phyloP scores from a whole-genome alignment of 1,140 invertebrate genomes.

The Ceratosolen fusciceps region DNA sequence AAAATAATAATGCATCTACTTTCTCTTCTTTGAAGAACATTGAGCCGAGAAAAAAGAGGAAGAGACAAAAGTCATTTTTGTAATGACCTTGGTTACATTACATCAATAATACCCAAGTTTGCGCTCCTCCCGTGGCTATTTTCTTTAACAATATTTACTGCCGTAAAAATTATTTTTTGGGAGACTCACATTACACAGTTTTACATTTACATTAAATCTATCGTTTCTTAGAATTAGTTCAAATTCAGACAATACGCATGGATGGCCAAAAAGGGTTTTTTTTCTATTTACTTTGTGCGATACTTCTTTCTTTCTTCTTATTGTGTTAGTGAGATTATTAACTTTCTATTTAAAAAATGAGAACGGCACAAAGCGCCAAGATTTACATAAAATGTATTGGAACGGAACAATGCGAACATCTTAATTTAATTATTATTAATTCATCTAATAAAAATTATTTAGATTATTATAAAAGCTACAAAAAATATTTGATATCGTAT shows the following conservation, averaged over 20 bases:
- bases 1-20: not conserved
- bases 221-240: conserved; percentile 30
- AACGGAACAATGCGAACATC: conserved; percentile 42
- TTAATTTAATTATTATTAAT: conserved; percentile 41
- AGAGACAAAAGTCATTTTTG: conserved; percentile 51
- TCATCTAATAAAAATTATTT: conserved; percentile 22
- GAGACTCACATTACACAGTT: conserved; percentile 32
- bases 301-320: conserved; percentile 33
- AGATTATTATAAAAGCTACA: conserved; percentile 25
- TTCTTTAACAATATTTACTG: conserved; percentile 54
- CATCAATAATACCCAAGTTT: conserved; percentile 67
- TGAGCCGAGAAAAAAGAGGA: conserved; percentile 36
- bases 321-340: conserved; percentile 12
- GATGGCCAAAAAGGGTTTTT: conserved; percentile 38
- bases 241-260: conserved; percentile 32
- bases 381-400: conserved; percentile 42
- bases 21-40: conserved; percentile 27
- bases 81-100: conserved; percentile 68
- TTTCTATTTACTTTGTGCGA: conserved; percentile 56
- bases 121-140: conserved; percentile 53
- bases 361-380: conserved; percentile 36
- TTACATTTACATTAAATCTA: conserved; percentile 36
- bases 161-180: conserved; percentile 43
- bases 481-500: conserved; percentile 27
- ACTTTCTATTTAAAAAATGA: conserved; percentile 38